Base-by-base conservation (phyloP, 2,113 vertebrate species). In the Chaetodon auriga region DNA sequence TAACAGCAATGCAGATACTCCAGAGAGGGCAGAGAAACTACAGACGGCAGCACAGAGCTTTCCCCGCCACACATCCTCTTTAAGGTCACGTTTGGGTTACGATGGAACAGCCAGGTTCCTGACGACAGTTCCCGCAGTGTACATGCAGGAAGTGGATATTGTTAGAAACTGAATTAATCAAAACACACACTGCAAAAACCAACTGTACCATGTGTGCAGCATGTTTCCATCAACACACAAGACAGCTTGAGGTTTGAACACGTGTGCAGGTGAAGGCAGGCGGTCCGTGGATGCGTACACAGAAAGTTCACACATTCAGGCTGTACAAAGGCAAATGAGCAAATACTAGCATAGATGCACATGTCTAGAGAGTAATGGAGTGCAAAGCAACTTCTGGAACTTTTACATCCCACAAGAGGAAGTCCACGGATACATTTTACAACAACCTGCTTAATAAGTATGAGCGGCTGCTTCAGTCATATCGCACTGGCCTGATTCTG, bases 1-100 rank as follows among this genome's bases (percentile, higher is more conserved):
- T 58, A 78, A 74, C n/a, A 18, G 79, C 77, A 41, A 45, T 78
- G 72, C 51, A 19, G 63, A 84, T 43, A 30, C 80, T 78, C 87
- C 75, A 25, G 30, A 74, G 76, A 63, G 66, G 51, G 38, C n/a
- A 43, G 11, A 23, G 41, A 45, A 54, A 49, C 36, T 36, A 23
- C 53, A 80, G 30, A 30, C 30, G 30, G 3, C 66, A 57, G 51
- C 45, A 45, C 35, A 45, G 35, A 13, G 45, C 49, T 25, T 19
- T 63, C 68, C 11, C 61, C 38, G 41, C 48, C n/a, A 46, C 38
- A 45, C 64, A 12, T 75, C 75, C 43, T 63, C 21, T 78, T 84
- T 71, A 70, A 68, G 74, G 65, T 81, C 61, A 60, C 62, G 46
- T 57, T 68, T 35, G 8, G 64, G 58, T 15, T 49, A 65, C 2